Conservation (phyloP, 2,888 invertebrate species). For the Meteorus cinctellus region DNA sequence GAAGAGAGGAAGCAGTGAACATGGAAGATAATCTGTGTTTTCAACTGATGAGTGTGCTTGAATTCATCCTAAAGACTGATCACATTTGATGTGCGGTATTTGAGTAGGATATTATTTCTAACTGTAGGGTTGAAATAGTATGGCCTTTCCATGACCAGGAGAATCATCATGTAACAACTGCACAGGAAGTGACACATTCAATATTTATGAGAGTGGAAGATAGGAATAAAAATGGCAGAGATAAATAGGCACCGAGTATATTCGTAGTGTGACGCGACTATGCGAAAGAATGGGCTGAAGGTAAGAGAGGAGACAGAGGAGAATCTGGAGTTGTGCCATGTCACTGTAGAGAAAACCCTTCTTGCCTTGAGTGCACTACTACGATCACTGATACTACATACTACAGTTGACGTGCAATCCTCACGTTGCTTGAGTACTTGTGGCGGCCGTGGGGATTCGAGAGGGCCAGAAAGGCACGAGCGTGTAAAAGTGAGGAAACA, state of each 20-base stretch:
- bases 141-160: constrained; percentile 42
- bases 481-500: constrained; percentile 61
- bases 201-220: constrained; percentile 33
- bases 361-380: constrained; percentile 70
- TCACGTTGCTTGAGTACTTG: constrained; percentile 39
- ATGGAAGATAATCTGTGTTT: constrained; percentile 12
- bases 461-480: constrained; percentile 43
- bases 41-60: constrained; percentile 9
- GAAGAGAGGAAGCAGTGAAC: neutral
- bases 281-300: neutral
- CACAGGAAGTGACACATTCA: constrained; percentile 49
- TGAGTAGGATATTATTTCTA: constrained; percentile 25
- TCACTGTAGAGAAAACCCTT: constrained; percentile 65
- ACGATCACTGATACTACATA: constrained; percentile 72
- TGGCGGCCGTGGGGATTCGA: constrained; percentile 14
- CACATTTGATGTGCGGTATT: constrained; percentile 20
- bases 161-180: neutral
- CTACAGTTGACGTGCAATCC: constrained; percentile 58
- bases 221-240: constrained; percentile 26
- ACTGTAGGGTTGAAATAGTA: constrained; percentile 31
- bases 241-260: constrained; percentile 12
- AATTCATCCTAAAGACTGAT: constrained; percentile 37
- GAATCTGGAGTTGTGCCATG: constrained; percentile 72
- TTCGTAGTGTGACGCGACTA: neutral
- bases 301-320: constrained; percentile 31